phyloP scores from a whole-genome alignment of 2,888 invertebrate genomes.

The Drosophila ezoana region DNA sequence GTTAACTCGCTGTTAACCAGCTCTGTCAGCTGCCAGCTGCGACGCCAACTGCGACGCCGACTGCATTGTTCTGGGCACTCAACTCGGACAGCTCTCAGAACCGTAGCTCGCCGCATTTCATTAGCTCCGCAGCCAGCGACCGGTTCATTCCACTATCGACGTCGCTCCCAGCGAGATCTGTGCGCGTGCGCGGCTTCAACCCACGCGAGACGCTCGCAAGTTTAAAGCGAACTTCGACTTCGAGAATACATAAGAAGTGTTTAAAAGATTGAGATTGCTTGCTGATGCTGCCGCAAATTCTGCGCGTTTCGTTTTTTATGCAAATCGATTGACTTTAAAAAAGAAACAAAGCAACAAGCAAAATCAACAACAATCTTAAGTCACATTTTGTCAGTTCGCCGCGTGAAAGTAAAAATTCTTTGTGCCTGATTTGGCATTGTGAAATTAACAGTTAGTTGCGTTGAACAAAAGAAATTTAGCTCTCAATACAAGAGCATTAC shows the following conservation, averaged over 20 bases:
- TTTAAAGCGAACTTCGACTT: constrained; percentile 7
- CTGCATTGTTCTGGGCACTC: constrained; percentile 73
- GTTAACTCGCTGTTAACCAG: constrained; percentile 50
- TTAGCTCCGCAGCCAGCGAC: constrained; percentile 71
- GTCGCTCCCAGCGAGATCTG: constrained; percentile 55
- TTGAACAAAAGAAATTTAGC: constrained; percentile 57
- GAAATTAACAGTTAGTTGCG: constrained; percentile 54
- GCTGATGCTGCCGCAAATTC: not conserved
- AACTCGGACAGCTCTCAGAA: constrained; percentile 72
- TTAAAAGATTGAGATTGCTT: constrained; percentile 6
- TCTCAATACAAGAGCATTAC: constrained; percentile 13
- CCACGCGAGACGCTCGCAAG: constrained; percentile 66
- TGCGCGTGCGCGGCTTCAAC: constrained; percentile 72
- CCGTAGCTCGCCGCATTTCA: constrained; percentile 78
- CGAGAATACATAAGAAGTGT: constrained; percentile 24
- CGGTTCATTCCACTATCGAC: constrained; percentile 55
- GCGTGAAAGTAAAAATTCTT: constrained; percentile 77
- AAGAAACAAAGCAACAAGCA: not conserved
- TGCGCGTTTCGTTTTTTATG: constrained; percentile 52
- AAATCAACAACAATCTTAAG: constrained; percentile 28
- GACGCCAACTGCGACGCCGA: constrained; percentile 21
- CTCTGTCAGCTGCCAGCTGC: not conserved
- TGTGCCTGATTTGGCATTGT: constrained; percentile 57
- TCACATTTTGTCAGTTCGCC: constrained; percentile 55
- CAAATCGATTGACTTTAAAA: constrained; percentile 33